phyloP scores from a whole-genome alignment of 2,888 invertebrate genomes.

The Scaeva pyrastri region DNA sequence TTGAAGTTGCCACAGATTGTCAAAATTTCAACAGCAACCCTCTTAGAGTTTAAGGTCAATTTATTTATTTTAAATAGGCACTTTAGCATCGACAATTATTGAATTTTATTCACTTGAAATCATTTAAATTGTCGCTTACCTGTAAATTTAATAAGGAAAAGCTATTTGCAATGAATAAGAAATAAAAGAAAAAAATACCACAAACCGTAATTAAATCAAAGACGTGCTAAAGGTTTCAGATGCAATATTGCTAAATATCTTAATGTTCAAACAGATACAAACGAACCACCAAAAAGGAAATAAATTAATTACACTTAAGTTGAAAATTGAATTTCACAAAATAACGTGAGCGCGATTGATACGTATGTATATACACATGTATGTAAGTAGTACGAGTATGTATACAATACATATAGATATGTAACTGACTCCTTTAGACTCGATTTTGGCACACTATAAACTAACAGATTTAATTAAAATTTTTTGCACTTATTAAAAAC shows the following conservation, averaged over 20 bases:
- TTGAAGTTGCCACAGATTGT: too few species aligned
- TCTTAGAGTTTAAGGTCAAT: too few species aligned
- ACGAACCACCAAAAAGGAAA: slow-evolving; percentile 35
- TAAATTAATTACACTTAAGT: slow-evolving; percentile 60
- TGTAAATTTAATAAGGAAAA: slow-evolving; percentile 34
- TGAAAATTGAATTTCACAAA: slow-evolving; percentile 69
- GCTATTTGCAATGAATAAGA: not conserved
- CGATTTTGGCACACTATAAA: too few species aligned
- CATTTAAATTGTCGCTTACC: slow-evolving; percentile 29
- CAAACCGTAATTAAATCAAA: slow-evolving; percentile 59
- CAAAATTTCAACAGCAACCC: too few species aligned
- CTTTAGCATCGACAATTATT: too few species aligned
- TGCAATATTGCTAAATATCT: slow-evolving; percentile 64
- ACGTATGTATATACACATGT: too few species aligned
- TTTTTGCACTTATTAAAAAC: too few species aligned
- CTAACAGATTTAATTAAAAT: too few species aligned
- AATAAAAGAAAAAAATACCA: slow-evolving; percentile 21
- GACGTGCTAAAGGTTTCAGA: slow-evolving; percentile 64
- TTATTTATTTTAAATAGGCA: too few species aligned
- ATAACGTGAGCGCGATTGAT: slow-evolving; percentile 74
- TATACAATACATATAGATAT: too few species aligned
- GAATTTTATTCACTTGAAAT: not conserved
- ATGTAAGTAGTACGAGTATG: too few species aligned
- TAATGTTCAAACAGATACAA: slow-evolving; percentile 9
- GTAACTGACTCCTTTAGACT: too few species aligned